These are phyloP conservation scores for Drosophila formosana DNA, from an alignment of 2,888 invertebrate genomes.

Conservation along the genomic window DNA sequence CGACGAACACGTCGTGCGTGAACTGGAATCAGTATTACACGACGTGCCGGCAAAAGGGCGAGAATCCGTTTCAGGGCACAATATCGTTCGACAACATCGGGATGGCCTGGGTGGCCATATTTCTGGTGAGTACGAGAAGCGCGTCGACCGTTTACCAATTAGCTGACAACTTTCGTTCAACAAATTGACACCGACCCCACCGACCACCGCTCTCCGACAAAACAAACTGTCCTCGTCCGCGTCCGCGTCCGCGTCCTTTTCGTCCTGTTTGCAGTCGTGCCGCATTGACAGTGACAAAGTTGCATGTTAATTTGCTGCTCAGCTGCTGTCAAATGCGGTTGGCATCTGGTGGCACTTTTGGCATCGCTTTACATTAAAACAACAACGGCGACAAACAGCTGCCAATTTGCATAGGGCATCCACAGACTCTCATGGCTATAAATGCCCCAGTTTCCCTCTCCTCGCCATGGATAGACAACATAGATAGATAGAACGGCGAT, in stretches of 20 bases:
- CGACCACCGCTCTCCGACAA: not conserved
- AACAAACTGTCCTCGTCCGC: not conserved
- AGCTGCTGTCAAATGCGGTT: constrained; percentile 53
- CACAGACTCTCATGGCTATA: constrained; percentile 1
- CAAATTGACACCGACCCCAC: constrained; percentile 38
- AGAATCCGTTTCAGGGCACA: constrained; percentile 99
- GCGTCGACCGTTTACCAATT: constrained; percentile 70
- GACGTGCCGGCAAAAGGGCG: constrained; percentile 95
- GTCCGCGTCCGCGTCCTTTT: not conserved
- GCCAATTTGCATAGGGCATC: constrained; percentile 56
- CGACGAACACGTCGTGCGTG: constrained; percentile 93
- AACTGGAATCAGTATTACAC: constrained; percentile 99
- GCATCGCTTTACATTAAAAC: constrained; percentile 52
- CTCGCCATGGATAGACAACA: not conserved
- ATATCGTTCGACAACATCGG: constrained; percentile 99
- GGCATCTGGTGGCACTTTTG: constrained; percentile 55
- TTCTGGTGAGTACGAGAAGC: constrained; percentile 91
- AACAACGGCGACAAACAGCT: constrained; percentile 35
- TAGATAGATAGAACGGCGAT: constrained; percentile 32
- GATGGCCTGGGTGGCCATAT: constrained; percentile 99
- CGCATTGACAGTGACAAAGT: constrained; percentile 36
- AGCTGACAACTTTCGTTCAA: constrained; percentile 55
- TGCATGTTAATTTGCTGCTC: constrained; percentile 61
- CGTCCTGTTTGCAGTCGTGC: not conserved
- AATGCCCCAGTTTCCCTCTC: not conserved